Evolutionary conservation across 1,140 invertebrate species (phyloP), one percentile per base, ranked within the genome.

Genomic region (Nebria ingens): DNA sequence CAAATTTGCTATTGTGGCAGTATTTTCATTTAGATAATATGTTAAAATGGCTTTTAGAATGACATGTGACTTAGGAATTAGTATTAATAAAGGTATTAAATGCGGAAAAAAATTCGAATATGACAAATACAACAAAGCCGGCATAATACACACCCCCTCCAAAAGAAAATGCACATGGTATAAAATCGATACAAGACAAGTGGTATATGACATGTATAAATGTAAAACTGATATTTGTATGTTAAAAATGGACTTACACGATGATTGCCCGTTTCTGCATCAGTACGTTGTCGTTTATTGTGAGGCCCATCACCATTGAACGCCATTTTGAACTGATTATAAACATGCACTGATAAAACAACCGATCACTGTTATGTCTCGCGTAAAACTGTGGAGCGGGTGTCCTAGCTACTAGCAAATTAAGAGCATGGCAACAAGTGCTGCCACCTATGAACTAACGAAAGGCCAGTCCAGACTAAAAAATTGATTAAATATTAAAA

Each of bases 291-390:
- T 62, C 73, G 66, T 71, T 75, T 75, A 57, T 67, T 71, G 60
- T 71, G 68, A 54, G 72, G 72, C 58, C 72, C 73, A 62, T 75
- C 73, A 62, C 73, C 73, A 66, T 75, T 75, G 68, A 73, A 74
- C 71, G 73, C 73, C 73, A 75, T 75, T 68, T 71, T 71, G 62
- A 63, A 29, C 22, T 45, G 17, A 3, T 11, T 45, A 65, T 62
- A 68, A 66, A 65, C 61, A 60, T 60, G 56, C 56, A 62, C 56
- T 54, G 56, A 58, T 53, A 59, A 61, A 53, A 55, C 55, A 61
- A 63, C 62, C 56, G 53, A 54, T 58, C 64, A 56, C 61, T 59
- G 21, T 52, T 19, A 59, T 57, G 57, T 55, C 52, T 58, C 56
- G 57, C 58, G 61, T 52, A 55, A 56, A 62, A 65, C 60, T 60